Evolutionary conservation across 2,113 vertebrate genomes (phyloP).

Genomic region (Trichomycterus rosablanca): DNA sequence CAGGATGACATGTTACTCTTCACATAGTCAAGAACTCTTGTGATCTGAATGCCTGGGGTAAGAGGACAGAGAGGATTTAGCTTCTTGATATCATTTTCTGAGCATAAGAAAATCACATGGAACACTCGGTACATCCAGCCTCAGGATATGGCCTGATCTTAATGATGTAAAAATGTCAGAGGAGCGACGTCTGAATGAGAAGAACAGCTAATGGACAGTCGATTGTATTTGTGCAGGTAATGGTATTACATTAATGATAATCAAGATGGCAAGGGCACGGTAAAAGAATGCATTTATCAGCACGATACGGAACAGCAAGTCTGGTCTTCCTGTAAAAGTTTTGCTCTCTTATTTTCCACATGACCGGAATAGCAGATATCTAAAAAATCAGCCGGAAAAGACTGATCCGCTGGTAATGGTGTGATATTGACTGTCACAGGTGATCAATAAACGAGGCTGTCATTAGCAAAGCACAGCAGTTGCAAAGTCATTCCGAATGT

Average conservation of each 20-base stretch:
- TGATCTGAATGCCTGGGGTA: conserved; percentile 2
- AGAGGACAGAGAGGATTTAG: not conserved
- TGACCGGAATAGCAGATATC: conserved; percentile 3
- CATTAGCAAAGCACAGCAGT: conserved; percentile 31
- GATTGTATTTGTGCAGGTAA: not conserved
- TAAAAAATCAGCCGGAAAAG: conserved; percentile 30
- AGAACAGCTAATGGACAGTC: not conserved
- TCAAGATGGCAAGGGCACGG: not conserved
- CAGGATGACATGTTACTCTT: not conserved
- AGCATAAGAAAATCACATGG: conserved; percentile 4
- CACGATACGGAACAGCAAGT: not conserved
- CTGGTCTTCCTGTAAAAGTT: not conserved
- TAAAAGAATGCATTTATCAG: not conserved
- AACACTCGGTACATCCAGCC: not conserved
- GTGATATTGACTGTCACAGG: conserved; percentile 30
- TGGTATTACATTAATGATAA: not conserved
- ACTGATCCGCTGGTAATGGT: conserved; percentile 28
- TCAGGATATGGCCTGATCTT: not conserved
- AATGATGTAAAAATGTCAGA: not conserved
- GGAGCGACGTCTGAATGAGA: not conserved
- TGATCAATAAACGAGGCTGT: conserved; percentile 24
- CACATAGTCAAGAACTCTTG: not conserved
- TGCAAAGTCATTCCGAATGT: conserved; percentile 34
- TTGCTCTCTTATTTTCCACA: not conserved
- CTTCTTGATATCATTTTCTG: conserved; percentile 8